These are phyloP conservation scores for Noctilio leporinus DNA, from an alignment of 2,113 vertebrate species.

Conservation along the genomic window DNA sequence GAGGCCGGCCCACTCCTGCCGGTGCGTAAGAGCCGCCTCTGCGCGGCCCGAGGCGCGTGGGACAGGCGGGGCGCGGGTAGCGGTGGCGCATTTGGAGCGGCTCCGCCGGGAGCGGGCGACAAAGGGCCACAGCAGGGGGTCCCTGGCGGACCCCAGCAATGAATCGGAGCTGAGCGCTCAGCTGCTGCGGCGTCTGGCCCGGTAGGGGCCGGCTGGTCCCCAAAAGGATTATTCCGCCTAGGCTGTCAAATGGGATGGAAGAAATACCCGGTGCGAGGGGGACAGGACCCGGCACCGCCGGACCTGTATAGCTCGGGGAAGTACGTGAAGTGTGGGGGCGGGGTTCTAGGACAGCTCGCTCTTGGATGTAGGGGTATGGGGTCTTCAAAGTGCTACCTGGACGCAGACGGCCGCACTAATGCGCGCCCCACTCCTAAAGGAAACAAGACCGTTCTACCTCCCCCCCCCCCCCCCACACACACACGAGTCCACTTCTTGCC, in stretches of 20 bases:
- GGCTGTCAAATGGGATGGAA: conserved; percentile 57
- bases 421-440: background rate
- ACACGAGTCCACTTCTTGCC: background rate
- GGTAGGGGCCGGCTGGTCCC: conserved; percentile 5
- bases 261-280: conserved; percentile 1
- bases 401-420: background rate
- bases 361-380: background rate
- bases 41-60: conserved; percentile 7
- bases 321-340: background rate
- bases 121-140: background rate
- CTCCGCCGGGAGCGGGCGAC: background rate
- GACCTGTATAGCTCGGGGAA: background rate
- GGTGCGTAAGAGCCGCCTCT: conserved; percentile 48
- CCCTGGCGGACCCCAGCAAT: conserved; percentile 54
- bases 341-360: background rate
- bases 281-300: background rate
- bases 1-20: conserved; percentile 45
- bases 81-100: conserved; percentile 29
- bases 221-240: conserved; percentile 68
- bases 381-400: background rate
- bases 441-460: background rate
- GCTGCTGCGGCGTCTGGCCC: conserved; percentile 1
- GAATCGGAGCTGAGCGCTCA: conserved; percentile 8
- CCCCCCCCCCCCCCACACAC: background rate
- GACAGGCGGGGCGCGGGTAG: conserved; percentile 17